Conservation (phyloP, 1,140 invertebrate species). For the Phocides pigmalion region DNA sequence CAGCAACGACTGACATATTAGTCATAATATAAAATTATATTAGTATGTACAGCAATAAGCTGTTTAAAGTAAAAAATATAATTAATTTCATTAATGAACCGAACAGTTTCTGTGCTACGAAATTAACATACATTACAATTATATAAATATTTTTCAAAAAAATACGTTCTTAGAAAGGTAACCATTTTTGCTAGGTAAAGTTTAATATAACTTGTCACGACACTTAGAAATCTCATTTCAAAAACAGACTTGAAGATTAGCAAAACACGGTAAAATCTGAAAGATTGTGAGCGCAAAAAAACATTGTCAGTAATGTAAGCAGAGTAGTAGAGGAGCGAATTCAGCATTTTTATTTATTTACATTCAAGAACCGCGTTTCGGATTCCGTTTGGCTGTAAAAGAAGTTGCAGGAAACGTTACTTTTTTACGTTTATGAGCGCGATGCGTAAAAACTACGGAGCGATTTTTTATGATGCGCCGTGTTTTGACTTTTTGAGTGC, state of each 20-base stretch:
- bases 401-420: constrained; percentile 20
- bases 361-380: constrained; percentile 29
- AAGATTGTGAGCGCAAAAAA: constrained; percentile 18
- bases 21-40: no score
- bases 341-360: constrained; percentile 31
- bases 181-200: no score
- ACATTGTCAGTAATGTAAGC: constrained; percentile 19
- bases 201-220: no score
- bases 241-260: constrained; percentile 3
- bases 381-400: constrained; percentile 34
- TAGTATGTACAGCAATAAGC: no score
- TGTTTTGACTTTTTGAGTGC: constrained; percentile 24
- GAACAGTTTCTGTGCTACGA: no score
- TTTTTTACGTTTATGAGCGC: constrained; percentile 29
- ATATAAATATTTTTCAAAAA: no score
- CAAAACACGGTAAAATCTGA: neutral
- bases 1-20: no score
- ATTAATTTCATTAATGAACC: no score
- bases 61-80: no score
- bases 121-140: no score
- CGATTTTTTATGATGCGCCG: constrained; percentile 23
- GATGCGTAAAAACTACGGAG: constrained; percentile 25
- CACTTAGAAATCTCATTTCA: neutral
- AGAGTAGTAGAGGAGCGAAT: neutral
- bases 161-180: no score